Percentiles rank a stretch among this genome's conserved stretches.
Conservation (phyloP, 2,113 vertebrate species). For the Noturus placidus region DNA sequence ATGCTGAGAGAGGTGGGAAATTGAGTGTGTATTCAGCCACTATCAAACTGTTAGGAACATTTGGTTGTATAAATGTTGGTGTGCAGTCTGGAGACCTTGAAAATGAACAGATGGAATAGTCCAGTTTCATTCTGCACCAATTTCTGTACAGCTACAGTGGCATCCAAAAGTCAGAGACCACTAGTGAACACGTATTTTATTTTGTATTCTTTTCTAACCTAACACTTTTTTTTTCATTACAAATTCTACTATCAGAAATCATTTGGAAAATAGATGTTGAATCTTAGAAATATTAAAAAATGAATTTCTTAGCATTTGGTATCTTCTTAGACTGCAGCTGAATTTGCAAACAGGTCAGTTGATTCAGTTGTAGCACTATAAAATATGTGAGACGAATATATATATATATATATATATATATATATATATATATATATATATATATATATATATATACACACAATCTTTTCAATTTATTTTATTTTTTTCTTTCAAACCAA, state of each 20-base stretch:
- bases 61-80: slow-evolving; percentile 14
- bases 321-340: neutral
- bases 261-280: neutral
- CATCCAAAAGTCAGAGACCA: neutral
- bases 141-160: neutral
- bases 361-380: neutral
- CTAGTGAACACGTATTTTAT: neutral
- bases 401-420: no score
- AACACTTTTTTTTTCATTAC: neutral
- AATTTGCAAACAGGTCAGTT: neutral
- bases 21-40: slow-evolving; percentile 21
- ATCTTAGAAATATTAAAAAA: no score
- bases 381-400: neutral
- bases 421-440: no score
- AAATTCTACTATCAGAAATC: neutral
- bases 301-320: neutral
- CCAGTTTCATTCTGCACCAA: slow-evolving; percentile 14
- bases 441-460: no score
- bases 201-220: neutral
- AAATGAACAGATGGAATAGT: slow-evolving; percentile 32
- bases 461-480: no score
- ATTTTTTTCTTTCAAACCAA: neutral
- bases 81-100: slow-evolving; percentile 26
- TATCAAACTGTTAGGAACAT: slow-evolving; percentile 48
- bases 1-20: slow-evolving; percentile 35